Evolutionary conservation across 2,888 invertebrate species (phyloP).

Genomic region (Drosophila affinis): DNA sequence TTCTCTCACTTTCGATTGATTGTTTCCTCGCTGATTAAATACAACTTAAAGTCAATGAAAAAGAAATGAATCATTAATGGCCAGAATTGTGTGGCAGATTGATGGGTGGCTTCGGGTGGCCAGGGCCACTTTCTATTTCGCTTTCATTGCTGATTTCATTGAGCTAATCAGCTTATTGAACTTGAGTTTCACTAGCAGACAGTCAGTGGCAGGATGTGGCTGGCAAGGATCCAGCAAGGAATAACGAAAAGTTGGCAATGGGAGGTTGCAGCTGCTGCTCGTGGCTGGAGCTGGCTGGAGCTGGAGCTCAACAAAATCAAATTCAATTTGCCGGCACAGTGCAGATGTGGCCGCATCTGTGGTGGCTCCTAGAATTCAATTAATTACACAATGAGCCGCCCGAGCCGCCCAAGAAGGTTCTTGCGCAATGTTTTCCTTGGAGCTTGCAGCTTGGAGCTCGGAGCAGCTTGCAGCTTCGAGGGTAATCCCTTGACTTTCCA

Average conservation of each 20-base stretch:
- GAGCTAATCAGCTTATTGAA: conserved; percentile 77
- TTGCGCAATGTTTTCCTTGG: neutral
- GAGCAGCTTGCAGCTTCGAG: neutral
- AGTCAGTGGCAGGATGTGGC: conserved; percentile 11
- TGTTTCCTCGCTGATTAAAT: conserved; percentile 60
- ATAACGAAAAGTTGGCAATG: conserved; percentile 57
- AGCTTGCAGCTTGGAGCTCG: too few species aligned
- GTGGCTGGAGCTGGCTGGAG: conserved; percentile 26
- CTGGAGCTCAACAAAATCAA: conserved; percentile 44
- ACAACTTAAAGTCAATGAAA: conserved; percentile 71
- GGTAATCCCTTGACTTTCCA: neutral
- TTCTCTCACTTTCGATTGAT: neutral
- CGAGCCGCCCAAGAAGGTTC: neutral
- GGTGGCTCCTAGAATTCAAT: conserved; percentile 45
- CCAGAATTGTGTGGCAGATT: conserved; percentile 26
- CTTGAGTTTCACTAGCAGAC: conserved; percentile 51
- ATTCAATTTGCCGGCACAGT: conserved; percentile 59
- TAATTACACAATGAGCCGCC: conserved; percentile 52
- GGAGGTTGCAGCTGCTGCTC: conserved; percentile 45
- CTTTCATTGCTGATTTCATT: conserved; percentile 64
- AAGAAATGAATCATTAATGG: conserved; percentile 68
- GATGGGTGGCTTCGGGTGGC: neutral
- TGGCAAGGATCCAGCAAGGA: conserved; percentile 7
- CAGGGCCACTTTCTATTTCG: conserved; percentile 46
- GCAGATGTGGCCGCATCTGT: conserved; percentile 31